Evolutionary conservation across 2,888 invertebrate genomes (phyloP), one percentile per base, ranked within the genome.

Genomic region (Diarsia dahlii): DNA sequence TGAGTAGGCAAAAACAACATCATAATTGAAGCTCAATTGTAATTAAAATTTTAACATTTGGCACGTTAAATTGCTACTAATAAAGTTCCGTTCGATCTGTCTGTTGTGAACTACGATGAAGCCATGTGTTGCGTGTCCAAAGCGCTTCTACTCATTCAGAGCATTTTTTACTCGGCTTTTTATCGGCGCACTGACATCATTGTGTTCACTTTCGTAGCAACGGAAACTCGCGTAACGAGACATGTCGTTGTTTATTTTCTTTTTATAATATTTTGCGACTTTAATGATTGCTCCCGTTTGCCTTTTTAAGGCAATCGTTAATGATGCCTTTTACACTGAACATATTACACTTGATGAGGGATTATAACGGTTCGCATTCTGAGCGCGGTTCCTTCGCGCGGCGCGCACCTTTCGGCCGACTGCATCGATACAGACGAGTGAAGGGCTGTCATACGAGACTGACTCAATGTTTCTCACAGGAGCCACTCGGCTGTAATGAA

Each of bases 291-390:
- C 94, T 95, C 95, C 92, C 94, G 93, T 95, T 95, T 92, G 92
- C 94, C 96, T 95, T 96, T 95, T 95, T 94, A 96, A 94, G 96
- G 96, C 91, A 91, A 93, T 95, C 95, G 93, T 95, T 96, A 96
- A 96, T 95, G 95, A 96, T 95, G 95, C 94, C 93, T 95, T 95
- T 95, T 96, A 94, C 94, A 94, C 95, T 92, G 92, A 91, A 93
- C 93, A 92, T 93, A 94, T 92, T 93, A 92, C 91, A 91, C 92
- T 92, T 91, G 95, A 94, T 94, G 96, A 94, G 94, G 95, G 95
- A 95, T 95, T 95, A 94, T 95, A 95, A 94, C 95, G 95, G 95
- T 92, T 74, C 88, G 84, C 91, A 91, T 94, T 94, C 93, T 89
- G 91, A 90, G 28, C 68, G 84, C 92, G 85, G 91, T 90, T 90